Evolutionary conservation across 2,113 vertebrate genomes (phyloP).

Genomic region (Machaerirhynchus nigripectus): DNA sequence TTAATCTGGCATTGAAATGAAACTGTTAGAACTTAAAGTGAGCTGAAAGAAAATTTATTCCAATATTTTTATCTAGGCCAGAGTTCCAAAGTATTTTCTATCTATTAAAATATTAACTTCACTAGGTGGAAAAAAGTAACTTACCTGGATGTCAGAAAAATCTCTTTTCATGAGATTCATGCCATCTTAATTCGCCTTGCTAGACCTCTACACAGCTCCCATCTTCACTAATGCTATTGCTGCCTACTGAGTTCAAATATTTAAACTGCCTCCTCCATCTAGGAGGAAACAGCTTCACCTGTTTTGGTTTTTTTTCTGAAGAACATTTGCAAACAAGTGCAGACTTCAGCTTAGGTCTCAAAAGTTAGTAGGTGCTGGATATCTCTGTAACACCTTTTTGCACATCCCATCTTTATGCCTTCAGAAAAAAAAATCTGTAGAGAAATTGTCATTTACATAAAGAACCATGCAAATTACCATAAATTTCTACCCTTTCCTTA

Average conservation of each 20-base stretch:
- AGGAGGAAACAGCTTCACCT: background rate
- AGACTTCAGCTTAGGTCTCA: background rate
- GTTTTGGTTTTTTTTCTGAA: background rate
- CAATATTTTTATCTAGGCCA: background rate
- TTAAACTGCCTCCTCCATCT: background rate
- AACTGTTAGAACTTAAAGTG: conserved; percentile 28
- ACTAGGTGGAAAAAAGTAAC: background rate
- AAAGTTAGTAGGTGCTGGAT: background rate
- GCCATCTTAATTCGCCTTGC: background rate
- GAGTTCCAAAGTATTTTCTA: background rate
- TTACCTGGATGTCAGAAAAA: background rate
- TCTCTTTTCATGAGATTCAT: background rate
- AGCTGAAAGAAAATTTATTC: background rate
- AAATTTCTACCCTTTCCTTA: background rate
- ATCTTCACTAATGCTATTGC: background rate
- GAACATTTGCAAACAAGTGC: background rate
- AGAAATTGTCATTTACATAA: background rate
- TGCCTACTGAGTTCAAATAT: background rate
- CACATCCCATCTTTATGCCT: background rate
- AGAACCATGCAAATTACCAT: background rate
- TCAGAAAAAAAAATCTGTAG: background rate
- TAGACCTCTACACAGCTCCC: background rate
- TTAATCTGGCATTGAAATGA: conserved; percentile 84
- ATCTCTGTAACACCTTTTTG: background rate
- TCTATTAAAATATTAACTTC: background rate